Base-by-base conservation (phyloP, 2,888 invertebrate genomes). In the Gymnosoma rotundatum region DNA sequence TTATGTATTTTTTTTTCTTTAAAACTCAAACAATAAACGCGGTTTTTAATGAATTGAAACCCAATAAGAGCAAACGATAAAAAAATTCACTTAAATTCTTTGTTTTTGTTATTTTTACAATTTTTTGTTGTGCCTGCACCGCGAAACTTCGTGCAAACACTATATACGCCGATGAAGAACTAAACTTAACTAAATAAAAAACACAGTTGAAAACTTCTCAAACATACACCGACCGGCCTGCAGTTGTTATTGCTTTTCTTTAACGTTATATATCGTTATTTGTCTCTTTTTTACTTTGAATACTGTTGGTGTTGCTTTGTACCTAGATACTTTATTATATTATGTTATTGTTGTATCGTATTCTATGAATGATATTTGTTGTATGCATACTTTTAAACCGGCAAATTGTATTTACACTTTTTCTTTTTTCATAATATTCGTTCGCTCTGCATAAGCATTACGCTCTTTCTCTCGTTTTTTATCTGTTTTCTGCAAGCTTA, bases 161-260 rank as follows among this genome's bases (percentile, higher is more conserved):
- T 88, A 88, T 88, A 87, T 88, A 86, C 87, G 87, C 88, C 88
- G 87, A 87, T 88, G 87, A 88, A 88, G 87, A 88, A 89, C 89
- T 89, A 87, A 88, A 83, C 67, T 78, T 80, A 74, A 79, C 75
- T 74, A 78, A 81, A 81, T 42, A 18, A 66, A 63, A 70, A 70
- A 61, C 52, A 78, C 54, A 81, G 74, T 82, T 75, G 78, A 69
- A 84, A 78, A 84, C 81, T 84, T 84, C 78, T 81, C 83, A 80
- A 81, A 76, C 75, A 74, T 80, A 87, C 81, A 74, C 81, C 83
- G 48, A 80, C 83, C 83, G 78, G 69, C 78, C 52, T 63, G 42
- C 66, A 60, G 54, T 54, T 74, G 45, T 75, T 75, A 52, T 64
- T 66, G 56, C 36, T 45, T 48, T 10, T 75, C 32, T 61, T 38